A percentile compares a stretch with the other conserved stretches of the same genome.
These are phyloP conservation scores for Phataginus tetradactyla DNA, from an alignment of 2,797 vertebrate species.

Conservation along the genomic window DNA sequence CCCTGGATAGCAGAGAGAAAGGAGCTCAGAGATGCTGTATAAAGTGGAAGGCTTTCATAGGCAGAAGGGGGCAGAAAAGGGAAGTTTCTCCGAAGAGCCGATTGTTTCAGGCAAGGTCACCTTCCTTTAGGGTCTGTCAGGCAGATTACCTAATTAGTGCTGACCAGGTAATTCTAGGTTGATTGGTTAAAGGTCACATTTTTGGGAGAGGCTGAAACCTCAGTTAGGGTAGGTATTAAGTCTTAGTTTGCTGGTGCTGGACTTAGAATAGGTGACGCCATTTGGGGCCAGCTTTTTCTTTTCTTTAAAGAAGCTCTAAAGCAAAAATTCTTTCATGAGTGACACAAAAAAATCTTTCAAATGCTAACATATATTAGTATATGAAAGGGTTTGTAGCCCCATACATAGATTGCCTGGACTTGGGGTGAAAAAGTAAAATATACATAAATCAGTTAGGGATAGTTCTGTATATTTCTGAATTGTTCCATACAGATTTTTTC, in stretches of 20 bases:
- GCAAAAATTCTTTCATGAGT: neutral
- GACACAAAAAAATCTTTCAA: slow-evolving; percentile 12
- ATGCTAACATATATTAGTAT: slow-evolving; percentile 1
- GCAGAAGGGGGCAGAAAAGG: neutral
- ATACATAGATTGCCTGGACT: fast-evolving
- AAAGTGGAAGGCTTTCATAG: neutral
- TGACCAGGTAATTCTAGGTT: neutral
- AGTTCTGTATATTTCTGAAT: neutral
- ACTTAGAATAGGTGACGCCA: neutral
- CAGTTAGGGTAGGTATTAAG: neutral
- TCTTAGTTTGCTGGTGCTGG: neutral
- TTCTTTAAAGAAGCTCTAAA: neutral
- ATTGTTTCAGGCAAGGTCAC: neutral
- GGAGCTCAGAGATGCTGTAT: neutral
- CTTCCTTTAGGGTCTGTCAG: neutral
- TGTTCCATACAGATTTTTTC: neutral
- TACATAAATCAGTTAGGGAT: neutral
- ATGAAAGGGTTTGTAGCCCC: neutral
- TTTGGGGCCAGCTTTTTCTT: neutral
- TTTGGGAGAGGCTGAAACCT: neutral
- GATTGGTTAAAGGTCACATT: neutral
- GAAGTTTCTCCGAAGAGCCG: neutral
- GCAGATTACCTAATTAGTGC: neutral
- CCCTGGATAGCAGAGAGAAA: neutral
- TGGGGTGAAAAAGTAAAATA: neutral